Evolutionary conservation across 2,888 invertebrate species (phyloP), one percentile per base, ranked within the genome.

Genomic region (Ophonus ardosiacus): DNA sequence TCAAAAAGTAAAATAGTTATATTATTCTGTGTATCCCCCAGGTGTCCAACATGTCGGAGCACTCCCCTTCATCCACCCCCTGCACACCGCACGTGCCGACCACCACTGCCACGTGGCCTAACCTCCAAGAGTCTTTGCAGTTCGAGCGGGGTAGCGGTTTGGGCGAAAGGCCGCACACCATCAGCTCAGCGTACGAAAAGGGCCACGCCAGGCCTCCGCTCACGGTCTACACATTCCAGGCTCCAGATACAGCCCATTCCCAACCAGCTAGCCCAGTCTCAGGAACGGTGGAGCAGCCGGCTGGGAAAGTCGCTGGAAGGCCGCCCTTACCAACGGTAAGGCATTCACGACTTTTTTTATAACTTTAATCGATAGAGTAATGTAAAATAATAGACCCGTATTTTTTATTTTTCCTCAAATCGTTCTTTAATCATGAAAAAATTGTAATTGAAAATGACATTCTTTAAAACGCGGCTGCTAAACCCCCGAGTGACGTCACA

Each of bases 111-210:
- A 96, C 96, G 18, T 96, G 96, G 96, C 96, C 96, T 2, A 96
- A 96, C 91, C 91, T 96, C 61, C 95, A 95, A 88, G 96, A 96
- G 90, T 94, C 95, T 4, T 93, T 95, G 71, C 96, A 96, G 88
- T 96, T 95, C 88, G 96, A 96, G 88, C 91, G 95, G 65, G 95
- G 96, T 51, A 94, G 95, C 78, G 95, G 95, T 87, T 95, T 97
- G 91, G 95, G 94, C 85, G 97, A 97, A 87, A 93, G 98, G 86
- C 98, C 98, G 0, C 98, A 98, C 90, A 98, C 98, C 68, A 98
- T 98, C 89, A 98, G 98, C 5, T 21, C 97, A 87, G 97, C 96
- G 7, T 98, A 98, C 90, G 97, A 97, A 91, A 95, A 96, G 89
- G 95, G 95, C 0, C 97, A 97, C 92, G 95, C 95, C 86, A 94